Evolutionary conservation across 2,797 vertebrate species (phyloP).

Genomic region (Schizopygopsis malacanthus): DNA sequence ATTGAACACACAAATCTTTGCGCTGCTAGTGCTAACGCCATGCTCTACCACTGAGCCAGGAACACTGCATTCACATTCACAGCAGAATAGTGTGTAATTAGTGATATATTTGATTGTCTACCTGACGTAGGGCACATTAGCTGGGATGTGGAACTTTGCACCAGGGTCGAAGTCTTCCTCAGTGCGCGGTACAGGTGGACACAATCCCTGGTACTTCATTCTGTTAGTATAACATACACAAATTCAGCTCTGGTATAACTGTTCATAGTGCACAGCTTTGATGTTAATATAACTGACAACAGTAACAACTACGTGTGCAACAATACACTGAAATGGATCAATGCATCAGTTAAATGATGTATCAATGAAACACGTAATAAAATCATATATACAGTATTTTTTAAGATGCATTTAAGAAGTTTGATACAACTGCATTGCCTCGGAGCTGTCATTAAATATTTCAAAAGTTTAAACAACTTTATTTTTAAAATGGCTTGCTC

Average conservation of each 20-base stretch:
- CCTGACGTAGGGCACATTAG: constrained; percentile 96
- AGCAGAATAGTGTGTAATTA: not conserved
- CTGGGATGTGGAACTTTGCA: constrained; percentile 96
- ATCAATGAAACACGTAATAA: not conserved
- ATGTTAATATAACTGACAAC: not conserved
- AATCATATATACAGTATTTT: too few relatives aligned
- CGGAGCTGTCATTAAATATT: too few relatives aligned
- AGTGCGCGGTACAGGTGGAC: constrained; percentile 84
- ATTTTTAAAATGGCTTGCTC: too few relatives aligned
- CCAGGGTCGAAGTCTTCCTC: constrained; percentile 96
- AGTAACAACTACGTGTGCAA: not conserved
- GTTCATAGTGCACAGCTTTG: not conserved
- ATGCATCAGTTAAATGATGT: not conserved
- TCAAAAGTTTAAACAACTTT: too few relatives aligned
- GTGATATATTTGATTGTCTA: constrained; percentile 67
- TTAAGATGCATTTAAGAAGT: too few relatives aligned
- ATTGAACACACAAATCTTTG: too few relatives aligned
- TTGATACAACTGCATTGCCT: too few relatives aligned
- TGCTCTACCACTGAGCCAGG: too few relatives aligned
- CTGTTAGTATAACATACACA: constrained; percentile 69
- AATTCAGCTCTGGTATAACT: not conserved
- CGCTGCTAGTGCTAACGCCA: too few relatives aligned
- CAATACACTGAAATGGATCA: not conserved
- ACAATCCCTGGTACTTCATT: constrained; percentile 95
- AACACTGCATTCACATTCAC: too few relatives aligned